Evolutionary conservation across 2,113 vertebrate genomes (phyloP).

Genomic region (Elephas maximus): DNA sequence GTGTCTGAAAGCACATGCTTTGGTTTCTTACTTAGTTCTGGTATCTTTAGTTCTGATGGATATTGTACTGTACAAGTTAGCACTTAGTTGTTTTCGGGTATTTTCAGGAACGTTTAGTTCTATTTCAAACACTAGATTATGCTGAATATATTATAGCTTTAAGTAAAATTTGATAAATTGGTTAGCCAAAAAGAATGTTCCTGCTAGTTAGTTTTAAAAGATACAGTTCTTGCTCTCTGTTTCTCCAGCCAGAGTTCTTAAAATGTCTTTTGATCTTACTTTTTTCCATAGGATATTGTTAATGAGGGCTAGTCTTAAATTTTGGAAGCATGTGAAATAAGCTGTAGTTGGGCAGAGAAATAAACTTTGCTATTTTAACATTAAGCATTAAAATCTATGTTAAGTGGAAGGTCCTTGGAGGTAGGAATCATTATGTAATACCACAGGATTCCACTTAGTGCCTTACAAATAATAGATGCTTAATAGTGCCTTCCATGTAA

Average conservation of each 20-base stretch:
- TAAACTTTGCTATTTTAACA: conserved; percentile 60
- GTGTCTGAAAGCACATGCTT: conserved; percentile 33
- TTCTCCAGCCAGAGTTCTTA: conserved; percentile 29
- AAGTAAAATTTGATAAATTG: conserved; percentile 55
- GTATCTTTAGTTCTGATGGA: background rate
- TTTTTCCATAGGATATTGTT: conserved; percentile 51
- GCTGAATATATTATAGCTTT: conserved; percentile 46
- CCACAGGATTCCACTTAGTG: background rate
- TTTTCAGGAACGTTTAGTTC: conserved; percentile 60
- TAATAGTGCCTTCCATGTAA: conserved; percentile 10
- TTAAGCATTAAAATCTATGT: conserved; percentile 60
- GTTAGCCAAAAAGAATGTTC: conserved; percentile 44
- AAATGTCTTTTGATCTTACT: conserved; percentile 39
- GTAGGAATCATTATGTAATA: conserved; percentile 28
- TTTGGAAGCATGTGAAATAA: conserved; percentile 62
- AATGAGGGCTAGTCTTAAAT: conserved; percentile 53
- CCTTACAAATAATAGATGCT: background rate
- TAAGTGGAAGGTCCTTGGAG: background rate
- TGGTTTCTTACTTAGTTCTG: conserved; percentile 34
- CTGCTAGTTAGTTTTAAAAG: conserved; percentile 48
- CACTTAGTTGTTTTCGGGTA: background rate
- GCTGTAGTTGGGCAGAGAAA: conserved; percentile 35
- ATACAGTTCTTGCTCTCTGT: background rate
- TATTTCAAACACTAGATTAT: conserved; percentile 60
- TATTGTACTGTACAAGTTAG: background rate